Base-by-base conservation (phyloP, 1,140 invertebrate genomes). In the Lerema accius region DNA sequence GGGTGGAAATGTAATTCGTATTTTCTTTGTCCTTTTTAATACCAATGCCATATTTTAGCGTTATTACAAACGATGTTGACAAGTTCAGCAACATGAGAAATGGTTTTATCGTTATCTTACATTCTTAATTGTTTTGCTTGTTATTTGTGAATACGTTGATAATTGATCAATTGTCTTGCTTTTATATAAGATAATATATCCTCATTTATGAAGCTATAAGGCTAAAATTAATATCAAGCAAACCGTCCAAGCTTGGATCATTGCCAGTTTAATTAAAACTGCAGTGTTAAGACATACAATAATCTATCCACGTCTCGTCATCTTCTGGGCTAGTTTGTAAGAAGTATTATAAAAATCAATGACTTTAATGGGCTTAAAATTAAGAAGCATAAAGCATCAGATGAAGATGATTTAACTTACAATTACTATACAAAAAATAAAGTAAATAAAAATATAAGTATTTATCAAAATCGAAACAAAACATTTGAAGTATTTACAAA, bases 211-310 rank as follows among this genome's bases (percentile, higher is more conserved):
- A 32, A 26, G 26, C 28, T 14, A 56, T 28, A 28, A 39, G 15
- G 26, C 6, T 15, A 46, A 46, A 46, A 46, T 56, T 56, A 58
- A 45, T 58, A 58, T 46, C 42, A 58, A 46, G 42, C 26, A 26
- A 35, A 26, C 26, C 5, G 53, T 35, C 26, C 14, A 28, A 6
- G 9, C 5, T 58, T 58, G 55, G 55, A 42, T 3, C 32, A 16
- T 23, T 19, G 55, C 55, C 55, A 58, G 32, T 58, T 58, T 58
- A 39, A 46, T 58, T 58, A 46, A 13, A 17, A 46, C 19, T n/a
- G 17, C 19, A 11, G 17, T 23, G 45, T 43, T 42, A 43, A 23
- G 13, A 26, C 46, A 14, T 49, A 46, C 45, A 15, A 46, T 3
- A 28, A 49, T 49, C 43, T n/a, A 17, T 11, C 39, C 50, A 16